Percentiles rank a stretch among this genome's conserved stretches.
phyloP scores from a whole-genome alignment of 2,888 invertebrate species.

The Beris morrisii region DNA sequence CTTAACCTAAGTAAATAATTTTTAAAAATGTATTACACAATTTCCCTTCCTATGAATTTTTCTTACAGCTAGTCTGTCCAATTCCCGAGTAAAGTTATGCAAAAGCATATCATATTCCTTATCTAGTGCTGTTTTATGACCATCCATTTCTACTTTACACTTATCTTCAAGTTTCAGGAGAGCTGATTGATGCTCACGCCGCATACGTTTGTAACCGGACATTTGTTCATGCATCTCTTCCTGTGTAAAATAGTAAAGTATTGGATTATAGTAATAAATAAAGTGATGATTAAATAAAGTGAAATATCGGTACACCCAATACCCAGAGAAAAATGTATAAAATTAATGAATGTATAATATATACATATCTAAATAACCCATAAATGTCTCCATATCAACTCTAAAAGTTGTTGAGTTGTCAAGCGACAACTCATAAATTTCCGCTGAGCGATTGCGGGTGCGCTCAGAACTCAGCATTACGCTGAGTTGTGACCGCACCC shows the following conservation, averaged over 20 bases:
- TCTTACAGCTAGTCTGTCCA: slow-evolving; percentile 78
- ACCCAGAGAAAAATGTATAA: too few relatives aligned
- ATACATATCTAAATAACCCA: too few relatives aligned
- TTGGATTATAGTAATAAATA: too few relatives aligned
- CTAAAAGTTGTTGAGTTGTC: too few relatives aligned
- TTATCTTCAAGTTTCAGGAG: slow-evolving; percentile 91
- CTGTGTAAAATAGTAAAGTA: slow-evolving; percentile 39
- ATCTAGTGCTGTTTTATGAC: slow-evolving; percentile 91
- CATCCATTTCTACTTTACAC: slow-evolving; percentile 95
- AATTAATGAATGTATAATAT: too few relatives aligned
- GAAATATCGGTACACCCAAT: too few relatives aligned
- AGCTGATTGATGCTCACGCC: slow-evolving; percentile 95
- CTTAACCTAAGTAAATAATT: slow-evolving; percentile 59
- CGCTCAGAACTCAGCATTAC: too few relatives aligned
- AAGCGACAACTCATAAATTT: too few relatives aligned
- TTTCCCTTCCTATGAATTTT: neutral
- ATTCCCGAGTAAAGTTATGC: slow-evolving; percentile 88
- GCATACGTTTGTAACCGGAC: slow-evolving; percentile 97
- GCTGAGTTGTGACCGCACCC: too few relatives aligned
- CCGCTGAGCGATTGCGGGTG: too few relatives aligned
- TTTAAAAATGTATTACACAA: slow-evolving; percentile 9
- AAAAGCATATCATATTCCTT: slow-evolving; percentile 94
- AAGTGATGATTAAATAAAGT: too few relatives aligned
- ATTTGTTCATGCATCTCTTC: slow-evolving; percentile 99
- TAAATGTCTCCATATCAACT: too few relatives aligned